Conservation (phyloP, 2,888 invertebrate species). For the Apamea epomidion region DNA sequence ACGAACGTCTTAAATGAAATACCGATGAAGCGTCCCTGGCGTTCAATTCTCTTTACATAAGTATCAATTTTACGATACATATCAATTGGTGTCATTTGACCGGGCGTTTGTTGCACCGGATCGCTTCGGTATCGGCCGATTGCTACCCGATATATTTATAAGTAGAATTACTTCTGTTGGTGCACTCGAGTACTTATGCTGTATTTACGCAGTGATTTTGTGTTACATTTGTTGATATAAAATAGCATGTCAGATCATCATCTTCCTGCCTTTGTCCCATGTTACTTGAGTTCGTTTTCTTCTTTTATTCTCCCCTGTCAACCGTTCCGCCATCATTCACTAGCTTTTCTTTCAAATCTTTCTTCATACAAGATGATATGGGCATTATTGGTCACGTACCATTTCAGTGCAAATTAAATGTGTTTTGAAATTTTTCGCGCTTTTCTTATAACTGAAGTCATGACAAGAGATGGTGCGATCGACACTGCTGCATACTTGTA, state of each 20-base stretch:
- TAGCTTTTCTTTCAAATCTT: not conserved
- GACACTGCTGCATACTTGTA: not conserved
- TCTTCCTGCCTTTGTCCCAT: not conserved
- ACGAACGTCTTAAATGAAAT: conserved; percentile 37
- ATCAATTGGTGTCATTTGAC: conserved; percentile 65
- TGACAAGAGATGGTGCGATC: too few species aligned
- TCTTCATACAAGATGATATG: not conserved
- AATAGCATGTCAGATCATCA: not conserved
- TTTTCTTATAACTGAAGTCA: not conserved
- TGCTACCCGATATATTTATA: conserved; percentile 57
- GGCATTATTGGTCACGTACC: not conserved
- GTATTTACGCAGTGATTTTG: conserved; percentile 14
- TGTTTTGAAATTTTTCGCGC: not conserved
- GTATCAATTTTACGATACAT: conserved; percentile 48
- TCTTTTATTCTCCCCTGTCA: not conserved
- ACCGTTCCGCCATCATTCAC: not conserved
- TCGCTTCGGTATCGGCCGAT: conserved; percentile 54
- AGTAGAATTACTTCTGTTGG: conserved; percentile 52
- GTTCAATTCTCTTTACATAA: conserved; percentile 54
- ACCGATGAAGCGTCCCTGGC: conserved; percentile 46
- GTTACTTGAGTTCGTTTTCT: not conserved
- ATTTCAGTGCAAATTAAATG: not conserved
- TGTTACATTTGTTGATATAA: not conserved
- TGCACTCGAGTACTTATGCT: conserved; percentile 12
- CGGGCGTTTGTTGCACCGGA: conserved; percentile 53